phyloP scores from a whole-genome alignment of 2,797 vertebrate species.

The Masticophis lateralis region DNA sequence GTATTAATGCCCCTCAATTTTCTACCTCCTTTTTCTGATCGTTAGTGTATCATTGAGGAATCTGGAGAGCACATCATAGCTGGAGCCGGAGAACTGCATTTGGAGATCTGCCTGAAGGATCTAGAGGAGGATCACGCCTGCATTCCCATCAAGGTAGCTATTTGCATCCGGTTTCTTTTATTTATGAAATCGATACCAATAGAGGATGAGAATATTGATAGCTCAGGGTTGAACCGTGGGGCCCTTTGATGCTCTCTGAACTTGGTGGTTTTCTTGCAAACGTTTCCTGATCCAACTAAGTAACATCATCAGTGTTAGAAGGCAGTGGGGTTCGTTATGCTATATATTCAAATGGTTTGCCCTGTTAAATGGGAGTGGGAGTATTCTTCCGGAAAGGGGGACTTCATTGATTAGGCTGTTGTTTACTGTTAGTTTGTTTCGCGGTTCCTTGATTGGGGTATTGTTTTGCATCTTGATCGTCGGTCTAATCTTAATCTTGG shows the following conservation, averaged over 20 bases:
- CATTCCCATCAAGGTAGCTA: constrained; percentile 89
- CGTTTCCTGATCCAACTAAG: neutral
- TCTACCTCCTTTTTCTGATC: accelerated
- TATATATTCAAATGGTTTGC: neutral
- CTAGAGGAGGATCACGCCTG: constrained; percentile 95
- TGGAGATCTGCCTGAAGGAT: constrained; percentile 97
- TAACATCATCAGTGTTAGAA: neutral
- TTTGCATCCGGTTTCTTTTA: accelerated
- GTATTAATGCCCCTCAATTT: neutral
- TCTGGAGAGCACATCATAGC: constrained; percentile 95
- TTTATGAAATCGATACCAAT: neutral
- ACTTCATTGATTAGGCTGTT: neutral
- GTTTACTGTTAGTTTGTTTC: neutral
- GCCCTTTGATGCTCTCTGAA: neutral
- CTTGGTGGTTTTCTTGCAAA: neutral
- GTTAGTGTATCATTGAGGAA: constrained; percentile 94
- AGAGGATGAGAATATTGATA: neutral
- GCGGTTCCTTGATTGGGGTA: neutral
- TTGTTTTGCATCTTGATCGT: neutral
- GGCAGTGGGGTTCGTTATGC: neutral
- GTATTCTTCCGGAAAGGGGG: neutral
- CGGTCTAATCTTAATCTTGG: neutral
- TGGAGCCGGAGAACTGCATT: constrained; percentile 90
- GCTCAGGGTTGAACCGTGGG: neutral
- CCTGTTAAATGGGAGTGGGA: neutral